Base-by-base conservation (phyloP, 1,140 invertebrate genomes). In the Plutomurus gul region DNA sequence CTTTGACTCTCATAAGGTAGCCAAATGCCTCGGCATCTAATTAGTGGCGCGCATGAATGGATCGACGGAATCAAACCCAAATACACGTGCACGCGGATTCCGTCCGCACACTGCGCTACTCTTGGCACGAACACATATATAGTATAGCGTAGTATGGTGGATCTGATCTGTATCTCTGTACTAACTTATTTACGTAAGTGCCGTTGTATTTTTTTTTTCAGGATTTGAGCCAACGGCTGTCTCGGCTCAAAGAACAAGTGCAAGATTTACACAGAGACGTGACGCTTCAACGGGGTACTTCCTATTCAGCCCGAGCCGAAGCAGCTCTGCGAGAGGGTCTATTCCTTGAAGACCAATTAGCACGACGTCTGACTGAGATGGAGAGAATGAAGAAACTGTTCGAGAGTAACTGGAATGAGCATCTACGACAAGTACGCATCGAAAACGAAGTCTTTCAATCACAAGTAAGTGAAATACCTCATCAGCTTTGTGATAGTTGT, bases 361-460 rank as follows among this genome's bases (percentile, higher is more conserved):
- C 90, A 76, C 87, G 90, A 71, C 90, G 92, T 83, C 89, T 91
- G 79, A 86, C 89, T 20, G 91, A 92, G 84, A 84, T 92, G 78
- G 91, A 92, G 75, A 86, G 90, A 56, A 86, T 92, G 79, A 87
- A 89, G 72, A 87, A 87, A 8, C 40, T 81, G 76, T 77, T 83
- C 27, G 82, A 83, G 40, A 77, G 36, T 36, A 73, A 51, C 1
- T 92, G 91, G 91, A 91, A 92, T 82, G 91, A 92, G 81, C 91
- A 92, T 82, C 85, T 92, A n/a, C 90, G 90, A 84, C 86, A 91
- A 76, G 89, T 92, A 80, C 88, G 91, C 74, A 87, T 91, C 4
- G 91, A 92, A 85, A 91, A 92, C 85, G 91, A 92, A 79, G 91
- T 92, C 43, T 91, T 91, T 82, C 89, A 90, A 82, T 88, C 89